A percentile compares a stretch with the other conserved stretches of the same genome.
phyloP scores from a whole-genome alignment of 2,888 invertebrate species.

The Nebria brevicollis region DNA sequence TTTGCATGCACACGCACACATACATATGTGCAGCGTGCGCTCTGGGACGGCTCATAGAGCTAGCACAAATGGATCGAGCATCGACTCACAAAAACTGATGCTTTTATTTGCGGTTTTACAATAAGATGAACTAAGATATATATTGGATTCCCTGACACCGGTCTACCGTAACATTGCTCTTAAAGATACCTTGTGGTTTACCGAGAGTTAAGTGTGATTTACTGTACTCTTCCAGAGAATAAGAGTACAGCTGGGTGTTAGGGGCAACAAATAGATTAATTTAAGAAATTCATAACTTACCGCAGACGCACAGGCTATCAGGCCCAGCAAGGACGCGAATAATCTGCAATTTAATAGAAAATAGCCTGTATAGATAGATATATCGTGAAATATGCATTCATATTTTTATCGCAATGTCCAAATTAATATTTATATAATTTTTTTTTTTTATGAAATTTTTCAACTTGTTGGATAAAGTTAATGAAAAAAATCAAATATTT shows the following conservation, averaged over 20 bases:
- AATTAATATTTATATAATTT: background rate
- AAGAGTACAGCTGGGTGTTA: too few species aligned
- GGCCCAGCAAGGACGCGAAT: slow-evolving; percentile 64
- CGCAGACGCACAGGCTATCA: slow-evolving; percentile 63
- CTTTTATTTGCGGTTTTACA: background rate
- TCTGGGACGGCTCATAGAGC: background rate
- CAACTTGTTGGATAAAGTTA: too few species aligned
- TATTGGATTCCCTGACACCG: background rate
- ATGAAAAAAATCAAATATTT: too few species aligned
- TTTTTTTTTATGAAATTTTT: slow-evolving; percentile 12
- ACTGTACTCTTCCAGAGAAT: background rate
- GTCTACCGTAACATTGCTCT: background rate
- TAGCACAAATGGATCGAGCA: background rate
- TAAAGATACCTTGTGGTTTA: background rate
- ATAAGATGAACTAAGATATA: background rate
- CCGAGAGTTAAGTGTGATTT: background rate
- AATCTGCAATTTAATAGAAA: slow-evolving; percentile 61
- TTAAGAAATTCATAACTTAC: slow-evolving; percentile 60
- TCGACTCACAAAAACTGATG: background rate
- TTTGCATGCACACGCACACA: background rate
- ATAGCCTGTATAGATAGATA: slow-evolving; percentile 29
- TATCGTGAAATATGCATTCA: slow-evolving; percentile 5
- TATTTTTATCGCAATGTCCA: background rate
- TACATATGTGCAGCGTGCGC: background rate
- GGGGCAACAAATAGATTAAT: slow-evolving; percentile 36